Evolutionary conservation across 2,113 vertebrate species (phyloP), one percentile per base, ranked within the genome.

Genomic region (Phaetusa simplex): DNA sequence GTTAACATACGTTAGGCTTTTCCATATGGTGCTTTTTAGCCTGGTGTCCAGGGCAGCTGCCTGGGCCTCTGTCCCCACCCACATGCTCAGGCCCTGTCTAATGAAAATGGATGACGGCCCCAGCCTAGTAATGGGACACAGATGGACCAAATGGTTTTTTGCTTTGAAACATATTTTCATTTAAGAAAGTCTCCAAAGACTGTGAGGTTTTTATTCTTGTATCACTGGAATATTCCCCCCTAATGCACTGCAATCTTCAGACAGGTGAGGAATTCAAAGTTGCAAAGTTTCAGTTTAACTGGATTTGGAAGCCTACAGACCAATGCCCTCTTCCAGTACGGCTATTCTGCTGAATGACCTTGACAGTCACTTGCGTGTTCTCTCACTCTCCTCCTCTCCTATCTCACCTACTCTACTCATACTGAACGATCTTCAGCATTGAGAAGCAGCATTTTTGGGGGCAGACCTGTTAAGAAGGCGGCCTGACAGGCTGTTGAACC

Each of bases 91-190:
- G 69, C 95, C 96, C 86, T 26, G 58, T 12, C 95, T 97, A 95
- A 95, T 88, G 84, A 95, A 94, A 91, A 95, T 40, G 53, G 94
- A 92, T 93, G 94, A 96, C 5, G 19, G 80, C 93, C 82, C 95
- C 94, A 79, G 98, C 98, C 98, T 92, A 97, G 97, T 98, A 97
- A 98, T 98, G 93, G 95, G 96, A 96, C 97, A 89, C 96, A 98
- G 98, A 97, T 98, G 98, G 96, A 95, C 88, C 83, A 66, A 81
- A 95, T 53, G 76, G 38, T 21, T 95, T 88, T 92, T 94, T 0
- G 1, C 89, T 96, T 96, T 66, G 45, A 85, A 77, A 82, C 62
- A 26, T 90, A 97, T 97, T 94, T 88, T 94, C 66, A 55, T 82
- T 82, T 86, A 71, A 88, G 62, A 86, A 94, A 90, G 74, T 64